These are phyloP conservation scores for Conistra vaccinii DNA, from an alignment of 2,888 invertebrate species.

Conservation along the genomic window DNA sequence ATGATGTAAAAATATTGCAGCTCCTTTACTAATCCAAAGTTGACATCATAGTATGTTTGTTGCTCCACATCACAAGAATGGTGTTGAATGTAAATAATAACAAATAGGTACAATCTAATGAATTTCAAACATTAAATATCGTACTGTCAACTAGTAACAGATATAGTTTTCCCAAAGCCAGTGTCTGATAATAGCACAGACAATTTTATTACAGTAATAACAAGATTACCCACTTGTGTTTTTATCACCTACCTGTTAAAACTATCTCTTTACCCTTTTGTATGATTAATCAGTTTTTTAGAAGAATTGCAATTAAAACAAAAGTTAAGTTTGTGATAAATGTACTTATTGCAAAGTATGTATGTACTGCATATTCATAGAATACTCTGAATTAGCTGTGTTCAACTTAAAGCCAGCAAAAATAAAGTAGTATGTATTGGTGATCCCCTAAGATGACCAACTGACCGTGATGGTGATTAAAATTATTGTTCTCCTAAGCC, in stretches of 20 bases:
- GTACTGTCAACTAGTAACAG: not conserved
- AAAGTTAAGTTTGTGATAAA: not conserved
- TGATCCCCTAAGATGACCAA: too few species aligned
- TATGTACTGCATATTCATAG: not conserved
- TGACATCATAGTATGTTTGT: constrained; percentile 9
- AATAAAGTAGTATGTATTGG: not conserved
- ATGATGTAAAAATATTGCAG: constrained; percentile 34
- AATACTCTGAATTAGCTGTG: not conserved
- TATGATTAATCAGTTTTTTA: not conserved
- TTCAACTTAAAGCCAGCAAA: not conserved
- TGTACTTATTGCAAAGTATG: not conserved
- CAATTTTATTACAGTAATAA: constrained; percentile 25
- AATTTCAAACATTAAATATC: constrained; percentile 36
- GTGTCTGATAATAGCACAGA: constrained; percentile 32
- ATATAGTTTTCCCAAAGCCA: constrained; percentile 8
- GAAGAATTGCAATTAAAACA: not conserved
- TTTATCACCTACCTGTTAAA: constrained; percentile 40
- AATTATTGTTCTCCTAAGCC: not conserved
- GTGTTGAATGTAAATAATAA: constrained; percentile 64
- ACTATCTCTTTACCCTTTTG: not conserved
- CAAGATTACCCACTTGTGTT: constrained; percentile 50
- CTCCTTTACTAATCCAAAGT: constrained; percentile 3
- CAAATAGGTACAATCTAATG: constrained; percentile 48
- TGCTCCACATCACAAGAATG: constrained; percentile 33
- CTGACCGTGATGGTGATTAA: not conserved